These are phyloP conservation scores for Cataglyphis livida DNA, from an alignment of 2,888 invertebrate genomes.

Conservation along the genomic window DNA sequence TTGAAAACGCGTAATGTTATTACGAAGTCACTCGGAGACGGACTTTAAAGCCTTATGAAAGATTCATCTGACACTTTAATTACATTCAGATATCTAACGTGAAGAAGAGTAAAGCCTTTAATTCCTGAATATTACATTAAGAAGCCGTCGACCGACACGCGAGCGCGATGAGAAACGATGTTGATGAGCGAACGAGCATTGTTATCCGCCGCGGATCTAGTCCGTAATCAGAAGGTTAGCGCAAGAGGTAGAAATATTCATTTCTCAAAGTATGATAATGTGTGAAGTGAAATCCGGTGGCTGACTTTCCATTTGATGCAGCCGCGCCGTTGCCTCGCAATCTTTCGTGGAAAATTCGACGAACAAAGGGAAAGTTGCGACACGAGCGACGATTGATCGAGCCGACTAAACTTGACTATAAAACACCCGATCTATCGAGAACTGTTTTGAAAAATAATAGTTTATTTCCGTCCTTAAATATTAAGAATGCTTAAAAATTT, in stretches of 20 bases:
- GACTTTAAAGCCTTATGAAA: constrained; percentile 30
- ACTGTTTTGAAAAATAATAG: not conserved
- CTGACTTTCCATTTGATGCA: constrained; percentile 31
- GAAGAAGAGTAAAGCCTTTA: constrained; percentile 30
- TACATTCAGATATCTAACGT: constrained; percentile 36
- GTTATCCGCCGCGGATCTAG: constrained; percentile 30
- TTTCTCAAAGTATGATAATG: constrained; percentile 51
- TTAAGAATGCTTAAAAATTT: not conserved
- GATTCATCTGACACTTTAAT: constrained; percentile 40
- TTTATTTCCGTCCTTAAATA: not conserved
- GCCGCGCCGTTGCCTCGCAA: not conserved
- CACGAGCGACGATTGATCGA: not conserved
- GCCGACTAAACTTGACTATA: not conserved
- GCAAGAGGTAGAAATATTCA: constrained; percentile 30
- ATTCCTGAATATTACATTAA: constrained; percentile 45
- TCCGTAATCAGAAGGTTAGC: constrained; percentile 4
- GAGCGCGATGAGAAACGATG: constrained; percentile 15
- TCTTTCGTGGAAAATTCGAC: not conserved
- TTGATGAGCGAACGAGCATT: constrained; percentile 21
- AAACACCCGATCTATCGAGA: not conserved
- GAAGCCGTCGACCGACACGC: constrained; percentile 33
- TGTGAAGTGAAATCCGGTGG: constrained; percentile 28
- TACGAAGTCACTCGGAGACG: not conserved
- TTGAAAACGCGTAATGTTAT: not conserved
- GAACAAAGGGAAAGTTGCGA: not conserved